Base-by-base conservation (phyloP, 2,888 invertebrate genomes). In the Parnassius orleans region DNA sequence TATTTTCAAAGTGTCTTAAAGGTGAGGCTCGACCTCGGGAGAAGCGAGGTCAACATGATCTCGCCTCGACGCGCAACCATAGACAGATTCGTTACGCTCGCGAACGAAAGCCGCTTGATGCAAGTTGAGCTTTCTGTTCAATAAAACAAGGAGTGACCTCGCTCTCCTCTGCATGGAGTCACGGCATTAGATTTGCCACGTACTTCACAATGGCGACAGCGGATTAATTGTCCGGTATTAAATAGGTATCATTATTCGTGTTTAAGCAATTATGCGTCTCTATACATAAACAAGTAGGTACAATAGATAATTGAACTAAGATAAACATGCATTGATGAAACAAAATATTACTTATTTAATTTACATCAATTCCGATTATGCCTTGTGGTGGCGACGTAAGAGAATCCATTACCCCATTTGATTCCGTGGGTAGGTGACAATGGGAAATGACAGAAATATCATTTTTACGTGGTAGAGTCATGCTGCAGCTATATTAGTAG, bases 101-200 rank as follows among this genome's bases (percentile, higher is more conserved):
- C 51, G 44, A 53, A 58, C 44, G 50, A 58, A 55, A 63, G 58
- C 50, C 52, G 52, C 44, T 57, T 58, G 55, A 33, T 14, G 46
- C 52, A 42, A 33, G 55, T 44, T 24, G 54, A 63, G 63, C 63
- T 63, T 63, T 63, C 57, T 57, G 58, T 55, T 44, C 52, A 63
- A 19, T 58, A 51, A 51, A 58, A 63, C 58, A 58, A 58, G 60
- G 60, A 62, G 50, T 56, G 47, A 63, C 63, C 63, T 63, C 63
- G 59, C 52, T 55, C 60, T 54, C 58, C 47, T 63, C 51, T 15
- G 56, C 7, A 42, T 48, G 46, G 46, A 53, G 47, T 51, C 48
- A 50, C 60, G 48, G 58, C 54, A 33, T n/a, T 12, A 24, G 47
- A 54, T 55, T 59, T 63, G 55, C 55, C 47, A 47, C 55, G 54